A percentile compares a stretch with the other conserved stretches of the same genome.
phyloP scores from a whole-genome alignment of 2,888 invertebrate genomes.

The Athripsodes cinereus region DNA sequence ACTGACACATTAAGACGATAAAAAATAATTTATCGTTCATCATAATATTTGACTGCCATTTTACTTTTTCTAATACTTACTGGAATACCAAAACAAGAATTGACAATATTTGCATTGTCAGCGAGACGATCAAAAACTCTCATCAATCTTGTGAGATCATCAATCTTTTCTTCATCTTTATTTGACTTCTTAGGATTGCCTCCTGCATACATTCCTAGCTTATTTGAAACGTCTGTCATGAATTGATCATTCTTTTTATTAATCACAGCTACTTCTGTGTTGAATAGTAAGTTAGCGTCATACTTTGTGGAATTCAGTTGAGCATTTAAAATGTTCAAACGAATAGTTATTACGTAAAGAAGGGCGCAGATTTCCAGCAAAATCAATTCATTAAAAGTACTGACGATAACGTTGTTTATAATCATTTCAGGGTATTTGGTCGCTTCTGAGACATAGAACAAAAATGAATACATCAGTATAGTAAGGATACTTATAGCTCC shows the following conservation, averaged over 20 bases:
- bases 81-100: conserved; percentile 26
- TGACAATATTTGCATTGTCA: conserved; percentile 26
- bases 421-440: background rate
- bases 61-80: conserved; percentile 7
- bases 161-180: conserved; percentile 15
- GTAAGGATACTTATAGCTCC: conserved; percentile 2
- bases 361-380: conserved; percentile 19
- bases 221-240: conserved; percentile 8
- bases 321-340: conserved; percentile 20
- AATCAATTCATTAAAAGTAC: conserved; percentile 19
- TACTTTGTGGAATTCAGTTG: conserved; percentile 23
- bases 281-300: conserved; percentile 20
- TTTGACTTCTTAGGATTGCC: background rate
- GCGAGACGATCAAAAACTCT: conserved; percentile 22
- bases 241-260: conserved; percentile 14
- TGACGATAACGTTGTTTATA: background rate
- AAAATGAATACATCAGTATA: conserved; percentile 2
- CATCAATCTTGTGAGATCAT: conserved; percentile 23
- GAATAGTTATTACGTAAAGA: conserved; percentile 13
- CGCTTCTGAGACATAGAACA: background rate
- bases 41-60: background rate
- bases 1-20: too few relatives aligned
- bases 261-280: conserved; percentile 15
- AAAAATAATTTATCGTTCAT: background rate
- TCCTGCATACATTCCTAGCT: background rate